Evolutionary conservation across 2,888 invertebrate species (phyloP).

Genomic region (Athrips mouffetella): DNA sequence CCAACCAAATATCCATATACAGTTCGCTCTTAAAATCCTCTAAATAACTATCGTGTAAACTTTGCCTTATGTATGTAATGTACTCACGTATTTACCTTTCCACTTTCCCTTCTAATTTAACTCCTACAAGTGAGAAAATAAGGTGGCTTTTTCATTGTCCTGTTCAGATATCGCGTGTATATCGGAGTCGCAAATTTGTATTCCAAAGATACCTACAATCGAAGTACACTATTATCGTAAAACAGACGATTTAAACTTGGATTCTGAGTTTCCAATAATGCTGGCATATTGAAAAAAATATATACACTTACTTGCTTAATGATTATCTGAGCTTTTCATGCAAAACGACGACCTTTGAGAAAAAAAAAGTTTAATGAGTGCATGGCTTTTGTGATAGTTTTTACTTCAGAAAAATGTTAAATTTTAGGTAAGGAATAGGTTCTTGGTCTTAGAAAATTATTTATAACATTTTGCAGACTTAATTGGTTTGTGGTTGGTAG

Average conservation of each 20-base stretch:
- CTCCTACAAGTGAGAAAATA: constrained; percentile 15
- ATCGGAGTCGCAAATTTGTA: constrained; percentile 58
- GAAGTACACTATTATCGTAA: constrained; percentile 68
- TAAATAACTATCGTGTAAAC: constrained; percentile 9
- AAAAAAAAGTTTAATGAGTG: too few relatives aligned
- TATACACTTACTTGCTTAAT: neutral
- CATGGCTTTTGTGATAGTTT: too few relatives aligned
- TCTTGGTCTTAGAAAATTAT: neutral
- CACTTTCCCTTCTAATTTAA: constrained; percentile 13
- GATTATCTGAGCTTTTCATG: neutral
- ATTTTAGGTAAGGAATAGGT: too few relatives aligned
- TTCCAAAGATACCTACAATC: constrained; percentile 67
- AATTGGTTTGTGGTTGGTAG: too few relatives aligned
- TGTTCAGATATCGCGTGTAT: constrained; percentile 47
- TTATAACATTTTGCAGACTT: neutral
- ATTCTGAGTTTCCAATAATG: constrained; percentile 59
- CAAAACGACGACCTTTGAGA: neutral
- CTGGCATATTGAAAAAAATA: constrained; percentile 9
- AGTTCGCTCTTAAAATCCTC: constrained; percentile 16
- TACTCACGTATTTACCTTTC: constrained; percentile 6
- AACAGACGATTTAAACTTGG: constrained; percentile 66
- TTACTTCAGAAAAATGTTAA: too few relatives aligned
- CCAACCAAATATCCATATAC: constrained; percentile 12
- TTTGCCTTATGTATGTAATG: constrained; percentile 2
- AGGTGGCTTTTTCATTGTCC: constrained; percentile 25